Conservation (phyloP, 2,113 vertebrate genomes). For the Halcyon senegalensis region DNA sequence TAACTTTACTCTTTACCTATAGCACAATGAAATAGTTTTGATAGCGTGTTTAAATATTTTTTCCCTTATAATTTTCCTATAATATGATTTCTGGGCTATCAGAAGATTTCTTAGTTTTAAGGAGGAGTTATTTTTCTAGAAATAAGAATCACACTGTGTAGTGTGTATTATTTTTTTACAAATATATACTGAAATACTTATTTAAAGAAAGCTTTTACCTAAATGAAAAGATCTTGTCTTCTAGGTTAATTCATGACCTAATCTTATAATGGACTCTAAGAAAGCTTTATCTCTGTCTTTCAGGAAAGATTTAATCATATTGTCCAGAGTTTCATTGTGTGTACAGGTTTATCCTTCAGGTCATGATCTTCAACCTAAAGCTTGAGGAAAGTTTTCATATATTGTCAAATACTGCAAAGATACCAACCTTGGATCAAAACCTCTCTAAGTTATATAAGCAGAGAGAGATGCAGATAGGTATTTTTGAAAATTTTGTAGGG, state of each 20-base stretch:
- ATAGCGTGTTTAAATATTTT: neutral
- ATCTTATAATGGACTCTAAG: neutral
- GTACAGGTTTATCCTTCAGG: neutral
- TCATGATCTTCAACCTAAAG: neutral
- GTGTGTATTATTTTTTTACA: neutral
- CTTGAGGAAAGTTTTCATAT: neutral
- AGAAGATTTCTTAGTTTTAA: neutral
- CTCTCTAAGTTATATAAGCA: neutral
- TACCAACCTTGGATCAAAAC: neutral
- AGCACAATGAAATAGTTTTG: neutral
- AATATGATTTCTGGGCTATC: neutral
- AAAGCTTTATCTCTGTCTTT: neutral
- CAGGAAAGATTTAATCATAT: neutral
- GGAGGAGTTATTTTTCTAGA: neutral
- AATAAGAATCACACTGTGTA: neutral
- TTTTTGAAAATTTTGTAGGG: neutral
- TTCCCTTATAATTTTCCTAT: neutral
- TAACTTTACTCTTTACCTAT: neutral
- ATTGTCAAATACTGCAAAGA: neutral
- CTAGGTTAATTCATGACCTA: neutral
- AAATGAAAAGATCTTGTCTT: neutral
- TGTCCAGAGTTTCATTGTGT: neutral
- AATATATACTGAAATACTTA: neutral
- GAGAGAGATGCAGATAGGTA: neutral
- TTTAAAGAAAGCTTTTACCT: neutral